Evolutionary conservation across 2,797 vertebrate genomes (phyloP).

Genomic region (Meda fulgida): DNA sequence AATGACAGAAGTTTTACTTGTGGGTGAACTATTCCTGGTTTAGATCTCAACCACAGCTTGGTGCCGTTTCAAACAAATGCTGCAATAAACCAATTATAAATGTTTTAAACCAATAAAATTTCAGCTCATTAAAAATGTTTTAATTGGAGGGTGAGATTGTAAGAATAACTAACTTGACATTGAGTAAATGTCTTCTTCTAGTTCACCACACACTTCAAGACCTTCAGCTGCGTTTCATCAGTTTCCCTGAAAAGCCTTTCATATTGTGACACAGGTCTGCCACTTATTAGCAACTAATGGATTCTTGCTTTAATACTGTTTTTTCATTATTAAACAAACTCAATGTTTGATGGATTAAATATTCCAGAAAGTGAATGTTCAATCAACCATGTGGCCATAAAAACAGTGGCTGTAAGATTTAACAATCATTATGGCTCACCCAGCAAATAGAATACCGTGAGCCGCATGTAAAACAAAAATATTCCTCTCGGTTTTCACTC

Average conservation of each 20-base stretch:
- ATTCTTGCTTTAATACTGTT: conserved; percentile 3
- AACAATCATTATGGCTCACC: conserved; percentile 20
- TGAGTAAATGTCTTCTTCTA: neutral
- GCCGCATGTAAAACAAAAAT: neutral
- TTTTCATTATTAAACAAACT: conserved; percentile 15
- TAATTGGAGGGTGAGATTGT: neutral
- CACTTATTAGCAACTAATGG: conserved; percentile 15
- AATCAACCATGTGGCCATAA: conserved; percentile 8
- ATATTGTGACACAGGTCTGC: neutral
- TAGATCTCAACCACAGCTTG: neutral
- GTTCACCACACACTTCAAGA: neutral
- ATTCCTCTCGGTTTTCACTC: conserved; percentile 8
- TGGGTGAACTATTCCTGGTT: neutral
- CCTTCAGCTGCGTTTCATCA: neutral
- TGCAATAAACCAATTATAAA: neutral
- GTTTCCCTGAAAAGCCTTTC: conserved; percentile 9
- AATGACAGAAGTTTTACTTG: neutral
- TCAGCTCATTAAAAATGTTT: neutral
- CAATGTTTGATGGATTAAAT: conserved; percentile 6
- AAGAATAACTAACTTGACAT: neutral
- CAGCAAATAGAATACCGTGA: conserved; percentile 23
- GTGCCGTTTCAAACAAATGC: neutral
- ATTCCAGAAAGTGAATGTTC: conserved; percentile 25
- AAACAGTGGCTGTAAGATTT: conserved; percentile 15
- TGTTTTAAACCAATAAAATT: neutral